Percentiles rank a stretch among this genome's conserved stretches.
phyloP scores from a whole-genome alignment of 2,113 vertebrate species.

The Psophia crepitans region DNA sequence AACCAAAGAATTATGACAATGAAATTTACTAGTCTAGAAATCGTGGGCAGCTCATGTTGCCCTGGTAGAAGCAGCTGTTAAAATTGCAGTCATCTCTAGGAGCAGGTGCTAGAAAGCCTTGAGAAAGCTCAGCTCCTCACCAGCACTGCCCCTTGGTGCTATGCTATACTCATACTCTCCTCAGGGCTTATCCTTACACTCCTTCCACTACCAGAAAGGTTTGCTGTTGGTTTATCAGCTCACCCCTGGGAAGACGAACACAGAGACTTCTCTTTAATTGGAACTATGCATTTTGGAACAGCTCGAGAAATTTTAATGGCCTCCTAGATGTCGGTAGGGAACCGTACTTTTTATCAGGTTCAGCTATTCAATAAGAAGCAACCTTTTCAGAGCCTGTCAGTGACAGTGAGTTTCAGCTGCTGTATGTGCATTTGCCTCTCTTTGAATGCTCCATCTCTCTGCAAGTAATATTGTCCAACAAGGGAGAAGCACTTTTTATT shows the following conservation, averaged over 20 bases:
- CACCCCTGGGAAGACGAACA: constrained; percentile 8
- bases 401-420: constrained; percentile 51
- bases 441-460: constrained; percentile 28
- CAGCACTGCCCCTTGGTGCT: background rate
- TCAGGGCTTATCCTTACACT: background rate
- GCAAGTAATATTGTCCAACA: constrained; percentile 30
- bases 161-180: background rate
- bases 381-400: constrained; percentile 45
- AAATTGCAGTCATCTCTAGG: background rate
- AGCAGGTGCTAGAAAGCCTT: background rate
- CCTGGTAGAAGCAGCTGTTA: background rate
- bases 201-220: background rate
- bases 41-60: fast-evolving
- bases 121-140: background rate
- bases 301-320: constrained; percentile 71
- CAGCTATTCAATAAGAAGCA: constrained; percentile 54
- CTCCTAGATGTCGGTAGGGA: constrained; percentile 55
- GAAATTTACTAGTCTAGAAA: background rate
- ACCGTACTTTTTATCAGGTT: constrained; percentile 56
- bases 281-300: constrained; percentile 37
- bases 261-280: constrained; percentile 40
- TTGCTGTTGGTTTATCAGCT: background rate
- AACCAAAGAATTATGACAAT: background rate
- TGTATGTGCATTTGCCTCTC: constrained; percentile 10
- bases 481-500: constrained; percentile 26